phyloP scores from a whole-genome alignment of 2,888 invertebrate species.

The Pycnomerus fuliginosus region DNA sequence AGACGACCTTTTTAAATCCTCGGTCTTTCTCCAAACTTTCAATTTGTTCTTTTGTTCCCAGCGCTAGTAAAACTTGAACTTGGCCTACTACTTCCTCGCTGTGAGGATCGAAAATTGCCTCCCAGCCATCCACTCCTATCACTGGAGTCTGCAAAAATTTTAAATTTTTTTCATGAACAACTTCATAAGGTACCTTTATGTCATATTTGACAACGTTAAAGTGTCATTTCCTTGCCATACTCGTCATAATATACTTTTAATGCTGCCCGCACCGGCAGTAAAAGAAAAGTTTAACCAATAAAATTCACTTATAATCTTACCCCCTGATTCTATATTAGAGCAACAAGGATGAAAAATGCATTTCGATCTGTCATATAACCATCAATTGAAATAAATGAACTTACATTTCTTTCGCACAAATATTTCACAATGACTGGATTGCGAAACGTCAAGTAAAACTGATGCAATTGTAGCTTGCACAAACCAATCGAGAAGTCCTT shows the following conservation, averaged over 20 bases:
- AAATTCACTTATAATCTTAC: too few relatives aligned
- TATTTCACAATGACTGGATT: constrained; percentile 59
- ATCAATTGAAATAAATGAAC: too few relatives aligned
- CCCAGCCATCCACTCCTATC: constrained; percentile 62
- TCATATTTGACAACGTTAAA: too few relatives aligned
- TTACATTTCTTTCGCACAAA: constrained; percentile 57
- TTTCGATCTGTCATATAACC: too few relatives aligned
- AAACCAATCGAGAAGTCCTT: constrained; percentile 54
- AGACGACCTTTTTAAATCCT: constrained; percentile 46
- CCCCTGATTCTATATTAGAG: too few relatives aligned
- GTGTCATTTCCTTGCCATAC: too few relatives aligned
- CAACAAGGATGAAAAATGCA: too few relatives aligned
- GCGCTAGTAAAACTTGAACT: constrained; percentile 58
- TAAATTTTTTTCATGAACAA: constrained; percentile 3
- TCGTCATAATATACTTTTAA: too few relatives aligned
- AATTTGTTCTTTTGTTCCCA: constrained; percentile 63
- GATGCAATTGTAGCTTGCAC: constrained; percentile 59
- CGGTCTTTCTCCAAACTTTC: constrained; percentile 54
- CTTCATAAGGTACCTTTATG: too few relatives aligned
- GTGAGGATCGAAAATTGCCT: constrained; percentile 54
- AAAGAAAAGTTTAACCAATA: too few relatives aligned
- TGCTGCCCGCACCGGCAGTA: too few relatives aligned
- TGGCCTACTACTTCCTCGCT: constrained; percentile 56
- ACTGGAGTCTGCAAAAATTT: constrained; percentile 57
- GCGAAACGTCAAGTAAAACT: constrained; percentile 61